A percentile compares a stretch with the other conserved stretches of the same genome.
phyloP scores from a whole-genome alignment of 2,888 invertebrate genomes.

The Chaetogeoica ovagalla region DNA sequence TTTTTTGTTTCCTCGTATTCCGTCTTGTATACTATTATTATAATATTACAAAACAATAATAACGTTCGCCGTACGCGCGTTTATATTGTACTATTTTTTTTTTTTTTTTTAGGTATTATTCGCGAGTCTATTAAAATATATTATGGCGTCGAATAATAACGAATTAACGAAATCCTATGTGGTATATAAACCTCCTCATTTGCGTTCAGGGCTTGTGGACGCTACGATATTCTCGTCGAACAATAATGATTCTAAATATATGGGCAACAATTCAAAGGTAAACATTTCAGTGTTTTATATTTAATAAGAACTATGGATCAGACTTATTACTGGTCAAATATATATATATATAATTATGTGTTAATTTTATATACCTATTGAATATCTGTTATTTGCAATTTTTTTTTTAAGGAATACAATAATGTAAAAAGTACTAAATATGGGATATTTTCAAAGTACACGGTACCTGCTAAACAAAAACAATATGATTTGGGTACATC shows the following conservation, averaged over 20 bases:
- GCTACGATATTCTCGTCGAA: not conserved
- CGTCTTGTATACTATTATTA: no score
- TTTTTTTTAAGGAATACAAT: not conserved
- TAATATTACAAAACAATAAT: no score
- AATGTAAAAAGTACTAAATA: not conserved
- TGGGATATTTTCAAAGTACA: not conserved
- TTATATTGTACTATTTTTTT: no score
- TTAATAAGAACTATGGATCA: not conserved
- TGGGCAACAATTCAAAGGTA: slow-evolving; percentile 13
- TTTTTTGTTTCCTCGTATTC: no score
- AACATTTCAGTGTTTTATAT: not conserved
- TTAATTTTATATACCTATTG: not conserved
- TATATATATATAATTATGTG: not conserved
- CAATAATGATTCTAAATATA: not conserved
- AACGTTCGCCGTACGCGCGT: no score
- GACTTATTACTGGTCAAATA: not conserved
- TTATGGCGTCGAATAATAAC: not conserved
- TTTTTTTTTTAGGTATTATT: not conserved
- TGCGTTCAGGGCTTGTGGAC: not conserved
- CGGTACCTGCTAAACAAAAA: not conserved
- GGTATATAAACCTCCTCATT: slow-evolving; percentile 23
- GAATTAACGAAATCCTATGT: not conserved
- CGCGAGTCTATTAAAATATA: not conserved
- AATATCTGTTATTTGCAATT: not conserved
- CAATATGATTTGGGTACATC: not conserved